Evolutionary conservation across 1,140 invertebrate species (phyloP).

Genomic region (Neodiprion virginianus): DNA sequence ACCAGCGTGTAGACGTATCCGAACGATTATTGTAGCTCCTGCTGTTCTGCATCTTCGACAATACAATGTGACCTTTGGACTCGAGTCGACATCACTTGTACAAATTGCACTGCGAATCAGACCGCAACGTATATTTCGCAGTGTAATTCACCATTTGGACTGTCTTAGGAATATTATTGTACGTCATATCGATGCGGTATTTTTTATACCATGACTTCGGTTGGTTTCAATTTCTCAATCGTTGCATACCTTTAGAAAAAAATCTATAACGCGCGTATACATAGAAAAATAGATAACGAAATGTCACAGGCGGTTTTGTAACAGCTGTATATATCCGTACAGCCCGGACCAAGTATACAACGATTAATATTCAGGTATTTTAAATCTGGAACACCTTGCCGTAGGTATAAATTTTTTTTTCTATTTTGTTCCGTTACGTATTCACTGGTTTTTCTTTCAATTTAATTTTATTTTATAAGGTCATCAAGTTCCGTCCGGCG

Average conservation of each 20-base stretch:
- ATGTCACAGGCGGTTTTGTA: conserved; percentile 1
- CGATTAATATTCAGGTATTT: conserved; percentile 7
- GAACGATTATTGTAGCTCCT: too few species aligned
- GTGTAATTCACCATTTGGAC: too few species aligned
- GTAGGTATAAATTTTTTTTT: too few species aligned
- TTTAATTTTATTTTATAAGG: background rate
- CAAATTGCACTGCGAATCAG: too few species aligned
- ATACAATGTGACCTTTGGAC: too few species aligned
- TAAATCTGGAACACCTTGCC: background rate
- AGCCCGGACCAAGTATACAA: background rate
- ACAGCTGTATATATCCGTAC: background rate
- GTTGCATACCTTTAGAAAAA: background rate
- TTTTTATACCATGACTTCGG: background rate
- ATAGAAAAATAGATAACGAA: background rate
- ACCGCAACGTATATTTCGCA: too few species aligned
- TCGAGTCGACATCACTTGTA: too few species aligned
- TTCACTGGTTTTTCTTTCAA: background rate
- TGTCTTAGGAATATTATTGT: background rate
- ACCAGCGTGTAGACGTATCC: too few species aligned
- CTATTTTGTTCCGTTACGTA: too few species aligned
- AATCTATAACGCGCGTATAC: background rate
- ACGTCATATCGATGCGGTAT: background rate
- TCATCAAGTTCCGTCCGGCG: background rate
- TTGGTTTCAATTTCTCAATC: background rate
- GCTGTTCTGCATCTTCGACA: too few species aligned